Base-by-base conservation (phyloP, 64 coral and sea anemone species). In the Stylophora pistillata region DNA sequence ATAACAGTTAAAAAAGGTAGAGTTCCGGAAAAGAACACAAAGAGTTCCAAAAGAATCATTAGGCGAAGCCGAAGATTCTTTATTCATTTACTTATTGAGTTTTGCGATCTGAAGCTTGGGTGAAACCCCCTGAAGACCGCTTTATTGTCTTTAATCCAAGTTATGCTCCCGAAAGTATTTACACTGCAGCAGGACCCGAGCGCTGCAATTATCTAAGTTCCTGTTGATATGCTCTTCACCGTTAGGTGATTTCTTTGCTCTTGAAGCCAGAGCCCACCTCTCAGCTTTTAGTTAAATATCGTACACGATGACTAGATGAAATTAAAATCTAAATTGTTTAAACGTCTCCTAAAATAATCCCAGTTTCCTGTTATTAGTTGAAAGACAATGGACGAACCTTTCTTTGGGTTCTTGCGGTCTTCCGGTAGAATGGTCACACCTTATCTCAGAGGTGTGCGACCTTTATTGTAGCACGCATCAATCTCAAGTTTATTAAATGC, bases 301-400 rank as follows among this genome's bases (percentile, higher is more conserved):
- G 80, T 9, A 21, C 80, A 82, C n/a, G 58, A 76, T 52, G 73
- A 37, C 7, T 37, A 53, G 9, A 53, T 65, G 26, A 47, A 70
- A 70, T 84, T 17, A 53, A 84, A 53, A 70, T 70, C 20, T 54
- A 84, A 69, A 84, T 84, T 84, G 62, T 63, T 68, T 84, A 33
- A 53, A 54, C 18, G 61, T 68, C 26, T 84, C 33, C 62, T 28
- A 47, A 84, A 84, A 65, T 84, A 64, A 62, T 65, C 80, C 80
- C 30, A 54, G 80, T 84, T 84, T 84, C 80, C 80, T 68, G 80
- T 70, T n/a, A 84, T 63, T 32, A 84, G 14, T 20, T 10, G 12
- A 37, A 6, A n/a, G 37, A 82, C 57, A 82, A 66, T 41, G 20
- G 20, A 7, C 53, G 55, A 29, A 79, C 12, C 20, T 15, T 58